A percentile compares a stretch with the other conserved stretches of the same genome.
phyloP scores from a whole-genome alignment of 2,888 invertebrate genomes.

The Athalia rosae region DNA sequence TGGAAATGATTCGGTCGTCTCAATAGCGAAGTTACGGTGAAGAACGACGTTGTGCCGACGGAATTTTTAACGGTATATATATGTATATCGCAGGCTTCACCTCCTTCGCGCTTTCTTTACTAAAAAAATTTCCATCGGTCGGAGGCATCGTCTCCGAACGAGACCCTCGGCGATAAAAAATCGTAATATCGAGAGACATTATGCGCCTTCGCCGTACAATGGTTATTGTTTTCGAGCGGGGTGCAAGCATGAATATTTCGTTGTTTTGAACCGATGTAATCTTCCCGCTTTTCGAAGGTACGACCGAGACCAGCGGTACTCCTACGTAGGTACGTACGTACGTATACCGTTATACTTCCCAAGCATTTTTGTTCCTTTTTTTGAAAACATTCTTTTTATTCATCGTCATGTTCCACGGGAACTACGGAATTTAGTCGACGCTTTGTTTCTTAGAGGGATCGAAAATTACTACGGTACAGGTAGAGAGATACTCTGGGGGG shows the following conservation, averaged over 20 bases:
- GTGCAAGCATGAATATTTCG: slow-evolving; percentile 58
- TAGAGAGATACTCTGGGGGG: too few relatives aligned
- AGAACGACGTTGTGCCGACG: too few relatives aligned
- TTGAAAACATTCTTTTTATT: too few relatives aligned
- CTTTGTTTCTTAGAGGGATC: too few relatives aligned
- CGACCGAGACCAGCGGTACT: background rate
- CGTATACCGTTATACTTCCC: too few relatives aligned
- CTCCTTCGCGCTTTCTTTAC: background rate
- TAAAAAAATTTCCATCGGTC: slow-evolving; percentile 32
- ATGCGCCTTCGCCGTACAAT: slow-evolving; percentile 54
- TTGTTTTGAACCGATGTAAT: slow-evolving; percentile 48
- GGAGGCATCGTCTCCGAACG: slow-evolving; percentile 50
- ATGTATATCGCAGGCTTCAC: background rate
- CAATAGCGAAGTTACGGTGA: too few relatives aligned
- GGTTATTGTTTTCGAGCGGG: slow-evolving; percentile 54
- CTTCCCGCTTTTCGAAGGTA: slow-evolving; percentile 13
- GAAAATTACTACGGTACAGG: too few relatives aligned
- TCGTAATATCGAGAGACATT: slow-evolving; percentile 54
- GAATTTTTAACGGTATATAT: slow-evolving; percentile 1
- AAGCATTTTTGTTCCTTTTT: too few relatives aligned
- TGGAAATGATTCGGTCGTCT: too few relatives aligned
- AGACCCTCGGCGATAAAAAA: slow-evolving; percentile 51
- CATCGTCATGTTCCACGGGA: too few relatives aligned
- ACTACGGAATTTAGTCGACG: too few relatives aligned
- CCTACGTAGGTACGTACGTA: background rate